A percentile compares a stretch with the other conserved stretches of the same genome.
These are phyloP conservation scores for Homalodisca vitripennis DNA, from an alignment of 1,140 invertebrate genomes.

Conservation along the genomic window DNA sequence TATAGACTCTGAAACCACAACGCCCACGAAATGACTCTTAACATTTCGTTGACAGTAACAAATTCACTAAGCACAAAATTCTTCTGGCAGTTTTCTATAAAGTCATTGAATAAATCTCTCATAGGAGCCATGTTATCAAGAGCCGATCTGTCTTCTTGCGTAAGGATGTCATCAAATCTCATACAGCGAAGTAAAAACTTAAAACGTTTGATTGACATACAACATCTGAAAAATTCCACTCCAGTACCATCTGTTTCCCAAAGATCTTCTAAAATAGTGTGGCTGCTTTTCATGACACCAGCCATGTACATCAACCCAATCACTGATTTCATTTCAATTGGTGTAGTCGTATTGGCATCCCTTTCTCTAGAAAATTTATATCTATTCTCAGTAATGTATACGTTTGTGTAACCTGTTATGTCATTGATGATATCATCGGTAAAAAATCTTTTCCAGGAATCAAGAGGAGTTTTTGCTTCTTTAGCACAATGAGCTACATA, in stretches of 20 bases:
- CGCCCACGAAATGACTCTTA: constrained; percentile 47
- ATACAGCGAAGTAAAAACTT: constrained; percentile 6
- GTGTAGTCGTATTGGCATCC: neutral
- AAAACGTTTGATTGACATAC: constrained; percentile 23
- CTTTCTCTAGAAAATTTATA: constrained; percentile 1
- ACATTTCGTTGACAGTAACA: constrained; percentile 48
- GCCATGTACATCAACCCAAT: neutral
- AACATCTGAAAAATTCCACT: neutral
- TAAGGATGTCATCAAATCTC: neutral
- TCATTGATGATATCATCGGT: no score
- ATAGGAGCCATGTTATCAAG: constrained; percentile 15
- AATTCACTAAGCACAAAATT: constrained; percentile 20
- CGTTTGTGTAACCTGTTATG: no score
- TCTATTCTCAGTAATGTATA: no score
- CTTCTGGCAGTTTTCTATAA: neutral
- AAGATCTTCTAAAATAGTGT: neutral
- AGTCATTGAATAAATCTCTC: neutral
- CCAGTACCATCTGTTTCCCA: constrained; percentile 15
- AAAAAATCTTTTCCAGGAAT: no score
- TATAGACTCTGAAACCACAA: constrained; percentile 47
- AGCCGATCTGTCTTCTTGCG: neutral
- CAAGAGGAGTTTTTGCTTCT: no score
- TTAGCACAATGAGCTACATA: no score
- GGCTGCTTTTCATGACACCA: neutral
- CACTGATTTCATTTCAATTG: neutral